Evolutionary conservation across 92 coral and sea anemone species (phyloP), one percentile per base, ranked within the genome.

Genomic region (Zoanthus sociatus): DNA sequence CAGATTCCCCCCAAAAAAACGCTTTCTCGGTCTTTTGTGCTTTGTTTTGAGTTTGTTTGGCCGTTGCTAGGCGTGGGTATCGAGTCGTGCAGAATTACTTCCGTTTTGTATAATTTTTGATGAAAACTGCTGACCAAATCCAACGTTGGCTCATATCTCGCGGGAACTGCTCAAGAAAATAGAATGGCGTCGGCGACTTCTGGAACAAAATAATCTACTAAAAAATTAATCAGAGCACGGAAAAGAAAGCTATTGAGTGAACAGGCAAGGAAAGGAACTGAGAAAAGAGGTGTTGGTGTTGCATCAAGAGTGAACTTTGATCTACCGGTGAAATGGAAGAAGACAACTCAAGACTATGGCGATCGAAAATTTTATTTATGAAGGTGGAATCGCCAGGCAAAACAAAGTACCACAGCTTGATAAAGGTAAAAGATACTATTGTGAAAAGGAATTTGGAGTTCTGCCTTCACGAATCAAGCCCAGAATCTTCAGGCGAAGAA

Each of bases 281-380:
- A 71, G 44, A 61, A 85, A 18, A 74, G 89, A 51, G 92, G 92
- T 2, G 42, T 56, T 17, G 89, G 90, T 48, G 78, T 53, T 7
- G 88, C 72, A 44, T 85, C 67, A 10, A 56, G 77, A 15, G 70
- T 20, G 14, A 63, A 82, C n/a, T 78, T 90, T 79, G 21, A 85
- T 4, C 86, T 85, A 64, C 90, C 90, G 55, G 72, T 90, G n/a
- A 64, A n/a, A 53, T 90, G 89, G 92, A 64, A 67, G 33, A 79
- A 72, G 20, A 37, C 74, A 30, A 17, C 15, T 45, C 76, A 18
- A 17, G 14, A 42, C 32, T 17, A 72, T 30, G 73, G 69, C 21
- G 47, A 64, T 60, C 46, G 63, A 31, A 31, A 85, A 48, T 53
- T 26, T 26, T 26, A 26, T 26, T 72, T 16, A 56, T 83, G 70